Evolutionary conservation across 2,797 vertebrate species (phyloP), one percentile per base, ranked within the genome.

Genomic region (Malacoctenus gilli): DNA sequence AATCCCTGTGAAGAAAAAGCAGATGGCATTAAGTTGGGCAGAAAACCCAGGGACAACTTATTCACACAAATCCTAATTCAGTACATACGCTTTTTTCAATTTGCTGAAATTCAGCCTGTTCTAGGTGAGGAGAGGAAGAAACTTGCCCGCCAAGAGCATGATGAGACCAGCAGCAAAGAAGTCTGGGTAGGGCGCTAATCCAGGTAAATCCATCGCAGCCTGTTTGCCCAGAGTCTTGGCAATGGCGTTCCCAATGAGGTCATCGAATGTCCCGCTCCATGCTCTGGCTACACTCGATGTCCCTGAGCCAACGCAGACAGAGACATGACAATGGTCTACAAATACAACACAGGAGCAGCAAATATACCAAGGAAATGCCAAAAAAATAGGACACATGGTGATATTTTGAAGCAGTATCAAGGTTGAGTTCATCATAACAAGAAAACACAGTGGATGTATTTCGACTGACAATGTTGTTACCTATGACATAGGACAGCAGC

Each of bases 181-280:
- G 82, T 95, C 94, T 15, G 91, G 93, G 72, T 94, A 92, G 22
- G 93, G 83, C 43, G 93, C 92, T 49, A 96, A 81, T 30, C 93
- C 94, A 11, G 92, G 89, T 59, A 92, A 55, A 35, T 81, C 56
- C 85, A 95, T 92, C 0, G 83, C 70, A 1, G 79, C 68, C 0
- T 89, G 56, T 60, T 81, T 66, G 1, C 82, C 77, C 46, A 94
- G 76, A 73, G 88, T 89, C 25, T 10, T 80, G 31, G 73, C 85
- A 14, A 95, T 92, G 52, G 74, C 75, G 43, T 92, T 92, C 68
- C 89, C 90, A 0, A 94, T 85, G 36, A 96, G 86, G 44, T 94
- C 92, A 85, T 95, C 94, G 19, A 95, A 95, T 0, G 93, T 94
- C 21, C 92, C 90, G 0, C 93, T 95, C 94, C 94, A 96, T 0